Percentiles rank a stretch among this genome's conserved stretches.
phyloP scores from a whole-genome alignment of 2,888 invertebrate genomes.

The Drosophila macrospina region DNA sequence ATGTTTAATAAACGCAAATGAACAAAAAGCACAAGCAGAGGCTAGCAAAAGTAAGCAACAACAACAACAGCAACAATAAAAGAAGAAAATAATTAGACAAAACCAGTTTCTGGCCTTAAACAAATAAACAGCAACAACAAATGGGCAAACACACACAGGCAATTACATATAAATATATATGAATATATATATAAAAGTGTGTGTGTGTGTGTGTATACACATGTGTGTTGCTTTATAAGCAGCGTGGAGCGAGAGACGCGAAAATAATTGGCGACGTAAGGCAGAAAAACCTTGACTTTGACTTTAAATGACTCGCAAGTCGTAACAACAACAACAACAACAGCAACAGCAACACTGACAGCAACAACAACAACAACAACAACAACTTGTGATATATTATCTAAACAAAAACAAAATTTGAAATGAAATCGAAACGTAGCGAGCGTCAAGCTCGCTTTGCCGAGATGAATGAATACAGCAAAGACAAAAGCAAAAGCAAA shows the following conservation, averaged over 20 bases:
- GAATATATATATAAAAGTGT: constrained; percentile 8
- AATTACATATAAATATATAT: constrained; percentile 5
- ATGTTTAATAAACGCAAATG: constrained; percentile 51
- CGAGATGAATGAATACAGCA: constrained; percentile 70
- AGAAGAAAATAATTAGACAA: constrained; percentile 73
- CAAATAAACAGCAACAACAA: constrained; percentile 61
- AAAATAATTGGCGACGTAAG: constrained; percentile 80
- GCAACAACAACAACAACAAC: constrained; percentile 28
- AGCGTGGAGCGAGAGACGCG: constrained; percentile 40
- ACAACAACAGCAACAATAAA: constrained; percentile 22
- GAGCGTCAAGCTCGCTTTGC: constrained; percentile 13
- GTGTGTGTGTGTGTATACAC: constrained; percentile 5
- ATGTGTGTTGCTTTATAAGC: too few species aligned
- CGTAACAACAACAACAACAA: constrained; percentile 53
- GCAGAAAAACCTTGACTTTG: constrained; percentile 86
- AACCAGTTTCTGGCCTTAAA: constrained; percentile 72
- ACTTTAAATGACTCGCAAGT: constrained; percentile 84
- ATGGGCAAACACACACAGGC: constrained; percentile 52
- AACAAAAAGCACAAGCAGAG: constrained; percentile 32
- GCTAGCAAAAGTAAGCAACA: constrained; percentile 49
- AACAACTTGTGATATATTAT: constrained; percentile 66
- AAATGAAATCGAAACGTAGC: constrained; percentile 73
- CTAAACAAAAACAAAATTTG: constrained; percentile 69
- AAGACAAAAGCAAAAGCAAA: constrained; percentile 42
- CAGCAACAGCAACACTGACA: constrained; percentile 11